Conservation (phyloP, 2,113 vertebrate species). For the Cinclus cinclus region DNA sequence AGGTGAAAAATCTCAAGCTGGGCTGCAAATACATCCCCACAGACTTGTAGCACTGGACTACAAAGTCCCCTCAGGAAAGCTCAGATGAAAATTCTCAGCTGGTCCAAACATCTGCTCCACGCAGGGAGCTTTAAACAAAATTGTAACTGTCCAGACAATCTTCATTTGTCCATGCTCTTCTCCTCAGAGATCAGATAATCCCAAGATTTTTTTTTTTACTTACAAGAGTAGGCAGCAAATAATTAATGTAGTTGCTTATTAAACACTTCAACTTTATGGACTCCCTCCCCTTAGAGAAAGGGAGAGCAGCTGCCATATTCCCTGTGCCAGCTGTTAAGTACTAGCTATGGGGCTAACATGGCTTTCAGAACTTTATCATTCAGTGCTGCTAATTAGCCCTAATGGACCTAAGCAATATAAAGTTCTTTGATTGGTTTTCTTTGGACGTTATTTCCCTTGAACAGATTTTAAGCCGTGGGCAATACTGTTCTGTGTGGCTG, state of each 20-base stretch:
- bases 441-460: conserved; percentile 12
- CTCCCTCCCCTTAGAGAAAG: background rate
- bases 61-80: background rate
- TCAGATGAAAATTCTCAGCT: background rate
- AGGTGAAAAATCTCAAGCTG: background rate
- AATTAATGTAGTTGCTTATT: background rate
- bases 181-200: background rate
- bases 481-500: background rate
- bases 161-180: background rate
- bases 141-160: background rate
- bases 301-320: background rate
- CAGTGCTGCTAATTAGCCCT: conserved; percentile 23
- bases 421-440: background rate
- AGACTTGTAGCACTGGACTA: background rate
- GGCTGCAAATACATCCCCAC: background rate
- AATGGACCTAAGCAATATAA: background rate
- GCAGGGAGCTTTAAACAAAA: background rate
- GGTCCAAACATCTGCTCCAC: background rate
- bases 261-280: background rate
- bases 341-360: background rate
- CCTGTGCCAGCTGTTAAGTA: conserved; percentile 21
- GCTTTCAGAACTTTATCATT: conserved; percentile 41
- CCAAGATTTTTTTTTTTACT: background rate
- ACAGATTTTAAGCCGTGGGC: conserved; percentile 60
- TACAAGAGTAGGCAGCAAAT: background rate